Base-by-base conservation (phyloP, 2,797 vertebrate genomes). In the Cirrhinus mrigala region DNA sequence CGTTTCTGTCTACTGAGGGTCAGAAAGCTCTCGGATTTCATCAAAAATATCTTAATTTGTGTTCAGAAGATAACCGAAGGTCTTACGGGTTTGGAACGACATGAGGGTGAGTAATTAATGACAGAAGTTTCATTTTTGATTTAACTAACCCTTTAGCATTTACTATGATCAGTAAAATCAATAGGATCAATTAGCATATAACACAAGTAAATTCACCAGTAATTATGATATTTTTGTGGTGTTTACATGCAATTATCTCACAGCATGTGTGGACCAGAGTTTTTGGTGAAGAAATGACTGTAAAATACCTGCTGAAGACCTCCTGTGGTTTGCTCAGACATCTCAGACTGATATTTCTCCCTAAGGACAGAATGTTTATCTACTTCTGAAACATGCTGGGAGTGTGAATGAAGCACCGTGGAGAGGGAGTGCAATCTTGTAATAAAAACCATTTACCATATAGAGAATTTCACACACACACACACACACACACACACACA, bases 381-480 rank as follows among this genome's bases (percentile, higher is more conserved):
- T 33, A 40, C 73, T 68, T 52, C 33, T 64, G 58, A 82, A 66
- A 68, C 82, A 83, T 83, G 70, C 70, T 64, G 81, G 24, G 79
- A 84, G 73, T 27, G 29, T 82, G 74, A 86, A 86, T 82, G 87
- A 82, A 81, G 68, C 76, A 70, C 74, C 86, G 82, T 33, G 56
- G 60, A 11, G 15, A 85, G 82, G 24, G 37, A 77, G 82, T 33
- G 83, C 88, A 83, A 85, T 77, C 82, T 81, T 52, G 46, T 62
- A 86, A 86, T 88, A 82, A 86, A 82, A 64, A 83, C 56, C 22
- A 78, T 88, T 82, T 85, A 88, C 60, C 5, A 40, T 85, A 80
- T 4, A 27, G 73, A 64, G 69, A 87, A 77, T 82, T 79, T 83
- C 66, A 71, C 48, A 56, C 76, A 62, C 79, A 50, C 81, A 37